Evolutionary conservation across 2,888 invertebrate species (phyloP).

Genomic region (Chrysomela aeneicollis): DNA sequence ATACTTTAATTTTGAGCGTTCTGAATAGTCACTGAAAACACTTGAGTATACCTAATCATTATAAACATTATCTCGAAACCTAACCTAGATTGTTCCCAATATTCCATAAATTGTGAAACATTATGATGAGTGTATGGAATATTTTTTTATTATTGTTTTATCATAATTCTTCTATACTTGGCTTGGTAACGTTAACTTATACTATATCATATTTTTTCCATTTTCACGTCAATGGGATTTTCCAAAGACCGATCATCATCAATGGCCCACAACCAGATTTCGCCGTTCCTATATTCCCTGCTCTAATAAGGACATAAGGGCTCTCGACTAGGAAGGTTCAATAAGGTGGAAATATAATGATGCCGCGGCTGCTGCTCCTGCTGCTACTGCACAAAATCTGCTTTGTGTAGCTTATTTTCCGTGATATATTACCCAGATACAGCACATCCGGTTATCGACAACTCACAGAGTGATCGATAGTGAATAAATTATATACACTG

Average conservation of each 20-base stretch:
- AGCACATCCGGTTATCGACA: not conserved
- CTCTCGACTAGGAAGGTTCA: not conserved
- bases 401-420: not conserved
- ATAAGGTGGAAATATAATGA: conserved; percentile 5
- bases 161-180: no score
- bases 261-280: not conserved
- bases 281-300: not conserved
- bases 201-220: not conserved
- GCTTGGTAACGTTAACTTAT: no score
- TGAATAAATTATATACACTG: no score
- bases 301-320: not conserved
- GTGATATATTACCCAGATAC: conserved; percentile 1
- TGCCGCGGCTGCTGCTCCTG: not conserved
- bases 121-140: no score
- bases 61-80: no score
- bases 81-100: no score
- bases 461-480: not conserved
- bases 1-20: no score
- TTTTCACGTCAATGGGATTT: not conserved
- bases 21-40: no score
- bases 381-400: conserved; percentile 2
- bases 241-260: not conserved
- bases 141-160: no score
- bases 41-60: no score
- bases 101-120: no score